These are phyloP conservation scores for Etheostoma cragini DNA, from an alignment of 2,113 vertebrate species.

Conservation along the genomic window DNA sequence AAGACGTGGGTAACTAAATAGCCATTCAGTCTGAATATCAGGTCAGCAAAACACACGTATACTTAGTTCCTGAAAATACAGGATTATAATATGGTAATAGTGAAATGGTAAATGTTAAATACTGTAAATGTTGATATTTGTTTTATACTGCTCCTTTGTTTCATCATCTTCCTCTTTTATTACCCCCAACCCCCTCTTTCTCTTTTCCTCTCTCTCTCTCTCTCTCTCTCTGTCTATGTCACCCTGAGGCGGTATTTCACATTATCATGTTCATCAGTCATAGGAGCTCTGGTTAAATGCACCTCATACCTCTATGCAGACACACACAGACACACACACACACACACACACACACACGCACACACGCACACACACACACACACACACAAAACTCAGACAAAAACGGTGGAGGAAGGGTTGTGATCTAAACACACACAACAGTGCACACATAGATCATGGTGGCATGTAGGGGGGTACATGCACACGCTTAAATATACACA, in stretches of 20 bases:
- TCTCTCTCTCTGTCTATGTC: constrained; percentile 48
- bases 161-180: constrained; percentile 31
- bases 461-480: constrained; percentile 1
- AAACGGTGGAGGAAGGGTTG: constrained; percentile 22
- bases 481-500: too few relatives aligned
- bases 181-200: constrained; percentile 6
- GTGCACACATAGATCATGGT: constrained; percentile 19
- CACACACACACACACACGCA: too few relatives aligned
- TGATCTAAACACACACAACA: constrained; percentile 10
- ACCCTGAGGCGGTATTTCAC: constrained; percentile 68
- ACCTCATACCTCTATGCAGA: constrained; percentile 61
- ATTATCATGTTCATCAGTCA: constrained; percentile 76
- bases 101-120: constrained; percentile 3
- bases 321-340: constrained; percentile 24
- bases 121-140: constrained; percentile 31
- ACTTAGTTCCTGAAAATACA: neutral
- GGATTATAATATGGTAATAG: neutral
- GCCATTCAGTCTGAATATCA: neutral
- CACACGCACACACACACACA: neutral
- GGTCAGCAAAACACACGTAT: neutral
- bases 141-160: constrained; percentile 45
- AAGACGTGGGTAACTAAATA: neutral
- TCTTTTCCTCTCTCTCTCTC: constrained; percentile 23
- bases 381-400: constrained; percentile 33
- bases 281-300: constrained; percentile 56